Evolutionary conservation across 1,140 invertebrate genomes (phyloP).

Genomic region (Rhagoletis zephyria): DNA sequence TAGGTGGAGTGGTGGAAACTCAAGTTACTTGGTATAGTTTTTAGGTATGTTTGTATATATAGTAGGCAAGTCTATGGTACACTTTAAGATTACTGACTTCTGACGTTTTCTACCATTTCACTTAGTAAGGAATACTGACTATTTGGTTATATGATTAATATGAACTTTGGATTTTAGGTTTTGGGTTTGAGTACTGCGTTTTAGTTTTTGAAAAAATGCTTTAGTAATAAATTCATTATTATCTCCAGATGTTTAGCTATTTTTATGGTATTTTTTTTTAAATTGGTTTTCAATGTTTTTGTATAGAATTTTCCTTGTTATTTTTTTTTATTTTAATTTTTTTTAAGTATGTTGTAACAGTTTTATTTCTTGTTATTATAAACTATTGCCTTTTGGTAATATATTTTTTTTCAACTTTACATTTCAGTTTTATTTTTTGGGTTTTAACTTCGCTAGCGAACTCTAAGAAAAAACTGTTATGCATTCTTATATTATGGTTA

Average conservation of each 20-base stretch:
- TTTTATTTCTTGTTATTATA: constrained; percentile 36
- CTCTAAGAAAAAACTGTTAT: not conserved
- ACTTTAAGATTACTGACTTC: not conserved
- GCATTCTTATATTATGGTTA: not conserved
- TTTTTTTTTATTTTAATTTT: not conserved
- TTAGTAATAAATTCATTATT: not conserved
- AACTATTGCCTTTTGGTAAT: constrained; percentile 10
- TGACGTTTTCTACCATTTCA: not conserved
- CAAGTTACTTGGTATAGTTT: constrained; percentile 53
- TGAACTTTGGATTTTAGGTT: not conserved
- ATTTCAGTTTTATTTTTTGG: not conserved
- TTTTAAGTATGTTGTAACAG: not conserved
- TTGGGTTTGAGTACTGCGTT: too few relatives aligned
- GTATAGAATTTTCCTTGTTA: constrained; percentile 49
- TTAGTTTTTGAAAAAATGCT: too few relatives aligned
- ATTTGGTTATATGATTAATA: constrained; percentile 24
- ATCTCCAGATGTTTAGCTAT: not conserved
- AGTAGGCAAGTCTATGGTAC: not conserved
- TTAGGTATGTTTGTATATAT: not conserved
- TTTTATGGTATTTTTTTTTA: constrained; percentile 35
- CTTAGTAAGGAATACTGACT: constrained; percentile 43
- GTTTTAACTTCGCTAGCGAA: constrained; percentile 23
- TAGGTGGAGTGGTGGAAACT: constrained; percentile 58
- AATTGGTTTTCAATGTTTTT: constrained; percentile 47
- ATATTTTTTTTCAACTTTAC: not conserved